Evolutionary conservation across 2,797 vertebrate genomes (phyloP), one percentile per base, ranked within the genome.

Genomic region (Acanthiza pusilla): DNA sequence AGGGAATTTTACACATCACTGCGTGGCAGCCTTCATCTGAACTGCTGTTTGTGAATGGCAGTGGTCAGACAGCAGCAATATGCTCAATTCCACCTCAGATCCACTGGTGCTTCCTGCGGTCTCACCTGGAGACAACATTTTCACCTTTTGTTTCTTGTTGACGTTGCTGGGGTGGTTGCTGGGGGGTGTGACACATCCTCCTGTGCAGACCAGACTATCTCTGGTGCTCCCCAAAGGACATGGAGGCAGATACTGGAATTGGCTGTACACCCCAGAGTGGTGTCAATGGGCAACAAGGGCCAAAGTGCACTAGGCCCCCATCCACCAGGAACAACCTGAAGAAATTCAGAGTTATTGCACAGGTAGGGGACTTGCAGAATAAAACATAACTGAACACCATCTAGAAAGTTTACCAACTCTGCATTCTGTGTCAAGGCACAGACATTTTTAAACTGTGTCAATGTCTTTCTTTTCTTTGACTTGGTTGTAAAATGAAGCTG

Each of bases 221-320:
- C 21, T 63, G 53, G 26, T 50, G 50, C 1, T 74, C 42, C 51
- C 26, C 27, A 65, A 63, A 63, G 53, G 43, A 26, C 5, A 4
- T 0, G 1, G n/a, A 53, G 55, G 55, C 51, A 63, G 36, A 11
- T 32, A 40, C 68, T 66, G 40, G 67, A 68, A 68, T 9, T 48
- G 48, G 23, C 36, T 55, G 5, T 26, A 26, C 1, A 2, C 16
- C 26, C 32, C 38, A 55, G 38, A 63, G 45, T 0, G 0, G 29
- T 2, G 14, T 30, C 63, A 29, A 5, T 2, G 26, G 73, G 43
- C 42, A 63, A 2, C 0, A 4, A 63, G 36, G 19, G 17, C 26
- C 53, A 9, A 34, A 68, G 36, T 5, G 10, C n/a, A 42, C 10
- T 53, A 75, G 58, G n/a, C 0, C 16, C 16, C 34, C 20, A 10